Evolutionary conservation across 1,140 invertebrate genomes (phyloP).

Genomic region (Marisa cornuarietis): DNA sequence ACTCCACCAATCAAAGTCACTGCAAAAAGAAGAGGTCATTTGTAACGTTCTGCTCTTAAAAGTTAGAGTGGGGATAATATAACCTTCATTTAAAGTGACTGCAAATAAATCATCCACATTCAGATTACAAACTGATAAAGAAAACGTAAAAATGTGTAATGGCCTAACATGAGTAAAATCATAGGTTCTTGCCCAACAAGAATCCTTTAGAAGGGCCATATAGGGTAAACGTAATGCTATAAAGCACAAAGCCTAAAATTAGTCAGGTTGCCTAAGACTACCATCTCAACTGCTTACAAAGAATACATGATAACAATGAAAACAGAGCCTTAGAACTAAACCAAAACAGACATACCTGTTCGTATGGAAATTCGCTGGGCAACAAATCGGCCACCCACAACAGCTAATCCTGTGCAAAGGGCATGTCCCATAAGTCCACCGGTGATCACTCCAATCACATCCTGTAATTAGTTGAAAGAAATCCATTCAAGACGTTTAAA

Average conservation of each 20-base stretch:
- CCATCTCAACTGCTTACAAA: not conserved
- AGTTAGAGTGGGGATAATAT: not conserved
- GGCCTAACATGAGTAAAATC: not conserved
- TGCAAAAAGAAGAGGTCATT: constrained; percentile 68
- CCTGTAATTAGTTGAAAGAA: constrained; percentile 68
- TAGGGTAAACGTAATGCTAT: no score
- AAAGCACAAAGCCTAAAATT: no score
- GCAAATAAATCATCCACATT: not conserved
- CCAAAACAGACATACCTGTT: constrained; percentile 79
- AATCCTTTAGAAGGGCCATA: not conserved
- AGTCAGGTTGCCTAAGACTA: no score
- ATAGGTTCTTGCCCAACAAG: not conserved
- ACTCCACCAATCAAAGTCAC: constrained; percentile 92
- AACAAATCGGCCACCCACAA: constrained; percentile 93
- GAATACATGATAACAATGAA: not conserved
- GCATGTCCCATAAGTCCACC: constrained; percentile 94
- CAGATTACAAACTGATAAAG: not conserved
- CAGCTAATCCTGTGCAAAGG: constrained; percentile 94
- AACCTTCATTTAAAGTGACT: not conserved
- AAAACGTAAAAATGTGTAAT: not conserved
- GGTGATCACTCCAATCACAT: constrained; percentile 90
- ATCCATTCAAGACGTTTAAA: not conserved
- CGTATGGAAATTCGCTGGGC: constrained; percentile 94
- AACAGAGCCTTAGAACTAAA: not conserved
- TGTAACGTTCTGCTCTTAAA: not conserved